Evolutionary conservation across 2,113 vertebrate species (phyloP), one percentile per base, ranked within the genome.

Genomic region (Phyllopteryx taeniolatus): DNA sequence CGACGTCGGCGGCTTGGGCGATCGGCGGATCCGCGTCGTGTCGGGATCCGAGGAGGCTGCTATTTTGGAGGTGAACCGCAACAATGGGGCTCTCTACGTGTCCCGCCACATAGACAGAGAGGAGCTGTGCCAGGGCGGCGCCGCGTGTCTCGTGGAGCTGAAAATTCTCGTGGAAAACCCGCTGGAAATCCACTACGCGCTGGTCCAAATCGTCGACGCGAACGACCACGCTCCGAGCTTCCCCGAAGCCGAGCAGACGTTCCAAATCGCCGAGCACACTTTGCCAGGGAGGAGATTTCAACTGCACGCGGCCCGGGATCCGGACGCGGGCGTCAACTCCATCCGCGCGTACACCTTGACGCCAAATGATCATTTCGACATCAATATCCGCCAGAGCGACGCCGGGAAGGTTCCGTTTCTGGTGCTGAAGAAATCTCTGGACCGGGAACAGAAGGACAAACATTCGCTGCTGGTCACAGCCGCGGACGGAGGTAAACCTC

Each of bases 81-180:
- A 89, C 9, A 91, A 89, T 0, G 94, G 94, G 0, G 68, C 85
- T 54, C 78, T 96, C 44, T 82, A 86, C 0, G 82, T 92, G 44
- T 79, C 71, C 0, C 74, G 86, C 14, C 73, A 72, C 0, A 86
- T 95, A 14, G 90, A 92, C 76, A 78, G 91, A 71, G 91, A 92
- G 67, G 73, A 81, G 49, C 73, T 88, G 0, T 92, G 91, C 35
- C 74, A 83, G 13, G 63, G 76, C 4, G 83, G 20, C 22, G 73
- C 51, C 9, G 67, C 75, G 0, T 92, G 91, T 62, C 20, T 86
- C 9, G 66, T 90, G 17, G 85, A 92, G 51, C 71, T 90, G 0
- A 91, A 92, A 75, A 82, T 84, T 2, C 72, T 92, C 8, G 63
- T 87, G 1, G 91, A 92, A 73, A 90, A 89, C 53, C 91, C 91